phyloP scores from a whole-genome alignment of 2,113 vertebrate genomes.

The Bubalus kerabau region DNA sequence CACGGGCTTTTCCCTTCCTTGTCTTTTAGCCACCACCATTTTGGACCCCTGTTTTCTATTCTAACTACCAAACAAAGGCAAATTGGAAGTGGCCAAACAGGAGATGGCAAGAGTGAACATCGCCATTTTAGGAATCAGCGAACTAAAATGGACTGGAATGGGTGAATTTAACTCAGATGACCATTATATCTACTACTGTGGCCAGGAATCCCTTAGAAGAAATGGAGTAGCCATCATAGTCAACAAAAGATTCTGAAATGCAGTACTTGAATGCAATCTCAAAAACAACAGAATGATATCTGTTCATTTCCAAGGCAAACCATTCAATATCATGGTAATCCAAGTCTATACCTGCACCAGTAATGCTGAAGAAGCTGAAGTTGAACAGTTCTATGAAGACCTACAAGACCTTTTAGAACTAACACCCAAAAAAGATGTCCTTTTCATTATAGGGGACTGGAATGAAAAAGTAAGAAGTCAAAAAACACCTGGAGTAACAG shows the following conservation, averaged over 20 bases:
- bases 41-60: too few species aligned
- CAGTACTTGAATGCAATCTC: neutral
- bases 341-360: neutral
- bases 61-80: neutral
- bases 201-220: neutral
- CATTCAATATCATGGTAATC: neutral
- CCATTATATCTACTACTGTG: neutral
- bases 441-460: neutral
- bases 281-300: neutral
- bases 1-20: too few species aligned
- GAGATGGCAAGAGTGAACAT: neutral
- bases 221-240: neutral
- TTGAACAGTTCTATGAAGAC: neutral
- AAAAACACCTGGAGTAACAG: neutral
- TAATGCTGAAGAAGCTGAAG: neutral
- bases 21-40: too few species aligned
- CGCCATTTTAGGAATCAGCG: fast-evolving
- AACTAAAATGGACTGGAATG: neutral
- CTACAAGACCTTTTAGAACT: neutral
- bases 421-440: neutral
- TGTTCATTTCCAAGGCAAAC: neutral
- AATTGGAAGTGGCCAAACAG: neutral
- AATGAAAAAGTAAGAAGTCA: neutral
- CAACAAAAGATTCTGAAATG: neutral
- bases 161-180: neutral